Percentiles rank a stretch among this genome's conserved stretches.
These are phyloP conservation scores for Eciton burchellii DNA, from an alignment of 1,140 invertebrate genomes.

Conservation along the genomic window DNA sequence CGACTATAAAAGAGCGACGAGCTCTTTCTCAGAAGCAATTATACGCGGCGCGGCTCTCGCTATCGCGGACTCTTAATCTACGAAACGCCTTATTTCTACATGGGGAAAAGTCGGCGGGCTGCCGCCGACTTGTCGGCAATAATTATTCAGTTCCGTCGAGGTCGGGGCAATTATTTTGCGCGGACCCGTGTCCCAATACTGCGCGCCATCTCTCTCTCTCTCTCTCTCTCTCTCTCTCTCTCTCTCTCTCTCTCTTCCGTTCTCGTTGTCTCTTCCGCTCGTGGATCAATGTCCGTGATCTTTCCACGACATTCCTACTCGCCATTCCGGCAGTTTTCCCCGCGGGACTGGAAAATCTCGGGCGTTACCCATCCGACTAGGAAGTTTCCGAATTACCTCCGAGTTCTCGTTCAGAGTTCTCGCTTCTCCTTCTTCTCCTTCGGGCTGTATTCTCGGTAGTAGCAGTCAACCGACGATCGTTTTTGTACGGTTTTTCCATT, in stretches of 20 bases:
- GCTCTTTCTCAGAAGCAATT: constrained; percentile 57
- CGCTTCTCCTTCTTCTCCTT: constrained; percentile 24
- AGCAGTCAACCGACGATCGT: background rate
- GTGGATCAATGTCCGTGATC: constrained; percentile 43
- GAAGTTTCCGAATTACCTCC: background rate
- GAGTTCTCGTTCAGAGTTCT: background rate
- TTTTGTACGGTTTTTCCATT: background rate
- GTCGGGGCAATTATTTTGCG: constrained; percentile 45
- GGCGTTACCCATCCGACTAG: background rate
- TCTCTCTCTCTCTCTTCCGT: background rate
- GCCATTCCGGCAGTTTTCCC: background rate
- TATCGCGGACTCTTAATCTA: constrained; percentile 53
- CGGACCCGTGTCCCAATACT: constrained; percentile 44
- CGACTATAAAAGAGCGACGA: constrained; percentile 55
- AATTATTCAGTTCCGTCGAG: constrained; percentile 53
- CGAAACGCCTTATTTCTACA: constrained; percentile 54
- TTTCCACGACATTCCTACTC: constrained; percentile 1
- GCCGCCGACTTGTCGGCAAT: constrained; percentile 33
- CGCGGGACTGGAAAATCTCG: constrained; percentile 18
- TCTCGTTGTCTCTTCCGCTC: background rate
- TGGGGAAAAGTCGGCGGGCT: constrained; percentile 48
- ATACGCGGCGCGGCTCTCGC: constrained; percentile 37
- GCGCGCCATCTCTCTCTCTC: background rate
- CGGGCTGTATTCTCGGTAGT: constrained; percentile 7
- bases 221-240: background rate